Base-by-base conservation (phyloP, 2,797 vertebrate genomes). In the Champsocephalus gunnari region DNA sequence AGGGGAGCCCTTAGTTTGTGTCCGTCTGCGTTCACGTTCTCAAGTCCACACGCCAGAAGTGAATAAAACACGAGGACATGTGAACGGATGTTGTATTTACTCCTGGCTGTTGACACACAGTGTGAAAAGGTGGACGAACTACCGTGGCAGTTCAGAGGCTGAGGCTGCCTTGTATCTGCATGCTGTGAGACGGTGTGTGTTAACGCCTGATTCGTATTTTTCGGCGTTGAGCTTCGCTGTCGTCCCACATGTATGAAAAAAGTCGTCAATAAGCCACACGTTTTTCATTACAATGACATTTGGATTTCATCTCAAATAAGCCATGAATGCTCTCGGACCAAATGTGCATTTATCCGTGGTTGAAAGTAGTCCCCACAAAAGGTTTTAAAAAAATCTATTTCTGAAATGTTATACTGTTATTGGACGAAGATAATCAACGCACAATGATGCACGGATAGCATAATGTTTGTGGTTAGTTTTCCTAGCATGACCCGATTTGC, bases 61-160 rank as follows among this genome's bases (percentile, higher is more conserved):
- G 76, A 75, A 57, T 82, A 86, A 28, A 69, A 79, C 73, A 58
- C 38, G 4, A n/a, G 9, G 66, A 9, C 34, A 50, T 64, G 65
- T 64, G 21, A 83, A 70, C 73, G 73, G 65, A 72, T 78, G 71
- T 77, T 76, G 32, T 49, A 28, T 84, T 73, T 59, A 71, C 47
- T 50, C 44, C 13, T n/a, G 19, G 62, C 56, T 73, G 34, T 45
- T 66, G 11, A 73, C 43, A 69, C 50, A 13, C 43, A 34, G 0
- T 48, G 49, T 71, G 69, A 63, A 73, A 71, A n/a, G 24, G 53
- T 53, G 21, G 47, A 34, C 12, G 44, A 59, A 4, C 24, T 54
- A 4, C 53, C 11, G 28, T 10, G 5, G 44, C 49, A 65, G 28
- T 32, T 44, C 44, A 43, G 43, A 61, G 47, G 48, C 44, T 24